Evolutionary conservation across 2,113 vertebrate genomes (phyloP), one percentile per base, ranked within the genome.

Genomic region (Barbus barbus): DNA sequence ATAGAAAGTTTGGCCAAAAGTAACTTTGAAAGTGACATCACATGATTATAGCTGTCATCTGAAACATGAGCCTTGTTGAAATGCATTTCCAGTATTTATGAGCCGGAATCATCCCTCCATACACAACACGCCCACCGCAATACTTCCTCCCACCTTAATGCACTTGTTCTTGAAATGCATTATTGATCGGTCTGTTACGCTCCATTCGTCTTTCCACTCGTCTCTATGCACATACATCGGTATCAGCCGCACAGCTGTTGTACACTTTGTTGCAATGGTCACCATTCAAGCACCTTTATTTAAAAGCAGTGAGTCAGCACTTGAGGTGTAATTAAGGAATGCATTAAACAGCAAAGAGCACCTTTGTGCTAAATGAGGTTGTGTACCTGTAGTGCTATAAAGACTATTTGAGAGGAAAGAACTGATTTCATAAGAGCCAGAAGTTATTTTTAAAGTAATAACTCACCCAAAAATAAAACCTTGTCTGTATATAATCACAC

Each of bases 111-210:
- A 67, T 24, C 44, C 38, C 61, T 72, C 26, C 22, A 78, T 58
- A 78, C 63, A 86, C 26, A 69, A 83, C 8, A 41, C 22, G 1
- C 31, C 53, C 53, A 51, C 75, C 14, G 9, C 48, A 38, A 28
- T 74, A 56, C 24, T 44, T 65, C 53, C 67, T 72, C 76, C 72
- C 46, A 60, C 58, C 51, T 53, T 78, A 65, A 82, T 72, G 51
- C 24, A 81, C n/a, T 83, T 56, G 48, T 86, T 18, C 26, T 63
- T 77, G 48, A 83, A 79, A 86, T 71, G 61, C 48, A 38, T 78
- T 75, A 78, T n/a, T 76, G 18, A 31, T 46, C 26, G 9, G 16
- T 46, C n/a, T 79, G 77, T 11, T 75, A 46, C 13, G 60, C 16
- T 46, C 5, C 61, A 33, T 46, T 80, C n/a, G 5, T 26, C 33